phyloP scores from a whole-genome alignment of 92 coral and sea anemone species.

The Phenganax subtilis region DNA sequence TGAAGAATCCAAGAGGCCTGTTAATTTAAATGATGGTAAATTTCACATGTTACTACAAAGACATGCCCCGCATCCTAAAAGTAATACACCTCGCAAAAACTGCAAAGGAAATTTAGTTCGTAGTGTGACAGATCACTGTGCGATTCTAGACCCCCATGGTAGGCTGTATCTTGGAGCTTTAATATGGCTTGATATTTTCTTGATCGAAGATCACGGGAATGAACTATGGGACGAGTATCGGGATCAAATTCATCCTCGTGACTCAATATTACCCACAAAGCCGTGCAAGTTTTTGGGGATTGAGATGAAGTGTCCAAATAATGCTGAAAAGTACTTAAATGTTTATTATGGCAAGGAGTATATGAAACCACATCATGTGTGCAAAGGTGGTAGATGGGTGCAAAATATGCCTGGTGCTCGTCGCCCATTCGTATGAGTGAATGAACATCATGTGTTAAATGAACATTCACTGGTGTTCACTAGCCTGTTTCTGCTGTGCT shows the following conservation, averaged over 20 bases:
- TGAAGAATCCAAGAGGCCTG: slow-evolving; percentile 6
- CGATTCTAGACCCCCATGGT: slow-evolving; percentile 1
- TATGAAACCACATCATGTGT: slow-evolving; percentile 13
- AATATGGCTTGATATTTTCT: neutral
- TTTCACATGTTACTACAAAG: neutral
- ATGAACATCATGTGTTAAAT: too few species aligned
- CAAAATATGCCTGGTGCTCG: neutral
- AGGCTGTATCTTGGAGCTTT: neutral
- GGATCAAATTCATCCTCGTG: neutral
- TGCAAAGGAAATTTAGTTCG: neutral
- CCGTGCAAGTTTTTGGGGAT: slow-evolving; percentile 1
- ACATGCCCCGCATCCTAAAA: neutral
- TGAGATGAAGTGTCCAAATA: neutral
- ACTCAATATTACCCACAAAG: neutral
- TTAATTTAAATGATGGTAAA: neutral
- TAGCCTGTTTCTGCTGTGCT: too few species aligned
- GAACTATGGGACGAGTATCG: neutral
- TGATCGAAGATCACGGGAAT: neutral
- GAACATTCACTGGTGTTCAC: too few species aligned
- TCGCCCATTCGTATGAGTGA: too few species aligned
- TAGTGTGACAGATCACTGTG: neutral
- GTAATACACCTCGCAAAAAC: neutral
- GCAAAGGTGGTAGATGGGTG: neutral
- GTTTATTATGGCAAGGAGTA: neutral
- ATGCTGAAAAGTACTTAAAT: neutral